These are phyloP conservation scores for Carcinoscorpius rotundicauda DNA, from an alignment of 1,140 invertebrate genomes.

Conservation along the genomic window DNA sequence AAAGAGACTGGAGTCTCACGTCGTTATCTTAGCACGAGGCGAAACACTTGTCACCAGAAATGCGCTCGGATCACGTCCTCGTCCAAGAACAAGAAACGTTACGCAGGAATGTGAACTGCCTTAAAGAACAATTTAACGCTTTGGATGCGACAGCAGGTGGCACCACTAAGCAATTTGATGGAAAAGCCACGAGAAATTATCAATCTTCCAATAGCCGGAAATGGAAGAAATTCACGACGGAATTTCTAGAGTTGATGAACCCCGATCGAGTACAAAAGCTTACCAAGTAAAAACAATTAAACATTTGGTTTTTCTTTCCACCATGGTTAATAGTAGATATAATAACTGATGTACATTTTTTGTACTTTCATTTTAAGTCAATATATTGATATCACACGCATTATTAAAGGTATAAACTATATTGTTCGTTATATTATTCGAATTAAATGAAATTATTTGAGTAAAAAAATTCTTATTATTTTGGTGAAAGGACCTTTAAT, in stretches of 20 bases:
- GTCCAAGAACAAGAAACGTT: conserved; percentile 82
- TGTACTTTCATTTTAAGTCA: too few species aligned
- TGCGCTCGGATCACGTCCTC: conserved; percentile 77
- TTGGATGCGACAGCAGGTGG: conserved; percentile 4
- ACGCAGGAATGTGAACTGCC: conserved; percentile 62
- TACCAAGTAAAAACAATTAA: conserved; percentile 33
- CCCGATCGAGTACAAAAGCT: conserved; percentile 44
- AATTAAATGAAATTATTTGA: too few species aligned
- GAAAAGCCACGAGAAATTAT: too few species aligned
- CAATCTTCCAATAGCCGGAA: too few species aligned
- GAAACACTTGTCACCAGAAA: conserved; percentile 88
- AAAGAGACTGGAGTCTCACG: conserved; percentile 78
- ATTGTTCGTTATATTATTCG: too few species aligned
- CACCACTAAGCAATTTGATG: conserved; percentile 7
- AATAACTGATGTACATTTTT: too few species aligned
- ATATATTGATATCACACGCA: too few species aligned
- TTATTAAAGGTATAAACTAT: too few species aligned
- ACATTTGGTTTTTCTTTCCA: too few species aligned
- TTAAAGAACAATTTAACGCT: conserved; percentile 51
- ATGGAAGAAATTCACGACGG: conserved; percentile 31
- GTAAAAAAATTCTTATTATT: too few species aligned
- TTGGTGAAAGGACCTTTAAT: too few species aligned
- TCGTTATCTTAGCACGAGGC: conserved; percentile 76
- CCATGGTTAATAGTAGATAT: too few species aligned
- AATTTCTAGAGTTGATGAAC: conserved; percentile 48